A percentile compares a stretch with the other conserved stretches of the same genome.
Conservation (phyloP, 2,888 invertebrate species). For the Cynaeus angustus region DNA sequence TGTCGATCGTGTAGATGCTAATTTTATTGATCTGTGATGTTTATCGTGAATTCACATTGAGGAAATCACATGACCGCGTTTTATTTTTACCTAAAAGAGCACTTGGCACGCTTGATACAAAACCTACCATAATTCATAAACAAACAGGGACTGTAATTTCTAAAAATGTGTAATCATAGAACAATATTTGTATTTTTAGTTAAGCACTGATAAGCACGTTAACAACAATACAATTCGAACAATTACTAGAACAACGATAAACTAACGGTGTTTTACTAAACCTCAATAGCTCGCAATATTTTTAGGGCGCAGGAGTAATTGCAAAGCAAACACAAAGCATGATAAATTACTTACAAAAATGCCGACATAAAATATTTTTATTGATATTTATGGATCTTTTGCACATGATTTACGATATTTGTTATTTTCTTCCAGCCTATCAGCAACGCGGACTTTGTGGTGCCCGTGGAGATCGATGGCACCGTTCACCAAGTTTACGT, state of each 20-base stretch:
- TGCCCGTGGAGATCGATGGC: conserved; percentile 99
- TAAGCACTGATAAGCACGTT: conserved; percentile 17
- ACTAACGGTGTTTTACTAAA: neutral
- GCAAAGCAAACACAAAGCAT: neutral
- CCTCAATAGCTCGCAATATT: neutral
- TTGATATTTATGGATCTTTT: neutral
- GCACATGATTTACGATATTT: neutral
- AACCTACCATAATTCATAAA: neutral
- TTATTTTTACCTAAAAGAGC: too few relatives aligned
- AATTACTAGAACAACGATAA: conserved; percentile 4
- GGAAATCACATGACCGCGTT: neutral
- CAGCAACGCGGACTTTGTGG: conserved; percentile 99
- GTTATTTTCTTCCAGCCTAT: conserved; percentile 85
- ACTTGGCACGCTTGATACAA: neutral
- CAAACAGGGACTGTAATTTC: conserved; percentile 7
- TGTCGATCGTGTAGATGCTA: too few relatives aligned
- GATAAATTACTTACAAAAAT: neutral
- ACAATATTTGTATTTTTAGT: conserved; percentile 17
- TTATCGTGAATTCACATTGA: neutral
- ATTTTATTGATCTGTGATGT: too few relatives aligned
- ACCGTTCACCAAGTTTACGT: conserved; percentile 99
- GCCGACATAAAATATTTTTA: too few relatives aligned
- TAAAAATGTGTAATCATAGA: neutral
- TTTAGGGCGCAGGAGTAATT: neutral
- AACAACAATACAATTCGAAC: conserved; percentile 1